Base-by-base conservation (phyloP, 2,113 vertebrate species). In the Cygnus atratus region DNA sequence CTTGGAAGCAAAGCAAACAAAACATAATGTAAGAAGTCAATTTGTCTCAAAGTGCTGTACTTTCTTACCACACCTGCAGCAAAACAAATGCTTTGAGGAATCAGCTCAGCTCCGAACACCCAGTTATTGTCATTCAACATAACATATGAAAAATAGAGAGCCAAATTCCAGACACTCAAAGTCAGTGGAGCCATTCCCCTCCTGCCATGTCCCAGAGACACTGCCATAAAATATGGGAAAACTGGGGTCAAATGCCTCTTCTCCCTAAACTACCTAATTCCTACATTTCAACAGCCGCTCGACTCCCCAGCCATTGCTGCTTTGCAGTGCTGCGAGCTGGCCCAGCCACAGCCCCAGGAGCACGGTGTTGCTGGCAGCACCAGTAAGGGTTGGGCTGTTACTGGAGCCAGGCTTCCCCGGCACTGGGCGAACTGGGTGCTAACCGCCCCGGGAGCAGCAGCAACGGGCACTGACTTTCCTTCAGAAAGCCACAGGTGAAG, bases 281-380 rank as follows among this genome's bases (percentile, higher is more conserved):
- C 70, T 19, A 7, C 33, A 31, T 46, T 81, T 68, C 19, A 52
- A 20, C 39, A 77, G 11, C 25, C 24, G 16, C 11, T 52, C 59
- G 19, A 3, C 12, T 26, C 44, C 52, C n/a, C 39, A 33, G 33
- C 18, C 50, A 11, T 6, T 20, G 13, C 24, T 57, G 35, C 54
- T 61, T 37, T 13, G 29, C 63, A 15, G 41, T 4, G 31, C 1
- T 2, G 29, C 10, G 37, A 35, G 46, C 14, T 13, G 2, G 63
- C 4, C 35, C 14, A 15, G 3, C 7, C 1, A 8, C 33, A 13
- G 62, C 55, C 16, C n/a, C 0, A 8, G 15, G 12, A 11, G 16
- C 13, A 11, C 0, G 3, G 17, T 10, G 68, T 20, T 3, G 18
- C n/a, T 24, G 22, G 10, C 61, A 16, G 29, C 7, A n/a, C 35